phyloP scores from a whole-genome alignment of 37 sponge, comb jelly and placozoan species.

The Diacarnus erythraeanus region DNA sequence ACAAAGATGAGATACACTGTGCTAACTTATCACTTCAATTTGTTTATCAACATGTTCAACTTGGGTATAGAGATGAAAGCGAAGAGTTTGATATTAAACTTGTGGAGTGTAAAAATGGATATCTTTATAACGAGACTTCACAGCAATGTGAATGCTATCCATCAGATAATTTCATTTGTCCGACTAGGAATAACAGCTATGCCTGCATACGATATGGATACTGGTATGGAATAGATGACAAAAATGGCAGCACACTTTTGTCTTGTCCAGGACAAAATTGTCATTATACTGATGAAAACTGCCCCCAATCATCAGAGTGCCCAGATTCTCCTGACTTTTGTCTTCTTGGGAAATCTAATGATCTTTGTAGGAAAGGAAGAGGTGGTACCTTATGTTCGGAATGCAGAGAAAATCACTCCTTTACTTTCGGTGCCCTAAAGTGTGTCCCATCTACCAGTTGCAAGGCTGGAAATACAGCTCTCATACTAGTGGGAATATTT shows the following conservation, averaged over 20 bases:
- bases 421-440: conserved; percentile 6
- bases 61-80: background rate
- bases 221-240: background rate
- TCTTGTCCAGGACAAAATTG: background rate
- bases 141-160: background rate
- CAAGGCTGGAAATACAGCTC: background rate
- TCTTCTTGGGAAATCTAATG: background rate
- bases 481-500: background rate
- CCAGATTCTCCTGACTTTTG: conserved; percentile 9
- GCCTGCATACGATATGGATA: conserved; percentile 1
- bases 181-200: background rate
- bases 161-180: background rate
- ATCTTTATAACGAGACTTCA: background rate
- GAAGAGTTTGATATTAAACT: background rate
- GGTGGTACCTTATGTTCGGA: conserved; percentile 19
- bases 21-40: background rate
- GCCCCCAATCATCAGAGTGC: background rate
- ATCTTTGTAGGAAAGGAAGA: conserved; percentile 13
- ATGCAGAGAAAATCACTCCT: conserved; percentile 16
- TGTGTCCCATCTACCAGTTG: conserved; percentile 8
- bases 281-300: background rate
- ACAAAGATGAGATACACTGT: background rate
- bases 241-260: background rate
- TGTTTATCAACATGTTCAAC: background rate
- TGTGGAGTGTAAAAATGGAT: background rate